These are phyloP conservation scores for Halesus radiatus DNA, from an alignment of 1,140 invertebrate species.

Conservation along the genomic window DNA sequence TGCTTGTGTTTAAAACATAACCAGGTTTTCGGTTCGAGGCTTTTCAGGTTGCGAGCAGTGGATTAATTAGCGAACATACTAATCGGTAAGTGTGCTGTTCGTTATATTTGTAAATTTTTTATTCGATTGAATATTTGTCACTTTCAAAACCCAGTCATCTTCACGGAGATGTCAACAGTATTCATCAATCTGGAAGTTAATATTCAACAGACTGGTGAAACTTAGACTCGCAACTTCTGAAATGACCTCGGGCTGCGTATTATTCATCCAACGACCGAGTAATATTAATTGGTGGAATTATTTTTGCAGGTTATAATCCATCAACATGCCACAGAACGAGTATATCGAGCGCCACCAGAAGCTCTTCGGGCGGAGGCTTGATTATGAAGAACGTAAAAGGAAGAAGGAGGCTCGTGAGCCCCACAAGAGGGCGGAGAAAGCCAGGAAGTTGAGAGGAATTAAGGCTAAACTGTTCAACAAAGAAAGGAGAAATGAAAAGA, in stretches of 20 bases:
- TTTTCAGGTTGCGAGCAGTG: constrained; percentile 33
- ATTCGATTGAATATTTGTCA: not conserved
- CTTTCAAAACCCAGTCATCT: constrained; percentile 19
- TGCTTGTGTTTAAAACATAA: not conserved
- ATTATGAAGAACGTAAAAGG: constrained; percentile 97
- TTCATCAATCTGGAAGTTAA: constrained; percentile 13
- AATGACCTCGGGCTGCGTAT: constrained; percentile 34
- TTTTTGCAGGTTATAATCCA: constrained; percentile 59
- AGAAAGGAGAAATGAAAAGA: constrained; percentile 96
- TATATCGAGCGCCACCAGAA: constrained; percentile 99
- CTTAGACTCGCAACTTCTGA: constrained; percentile 38
- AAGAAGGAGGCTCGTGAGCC: constrained; percentile 95
- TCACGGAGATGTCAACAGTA: constrained; percentile 30
- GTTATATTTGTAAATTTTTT: constrained; percentile 8
- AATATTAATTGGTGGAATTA: constrained; percentile 52
- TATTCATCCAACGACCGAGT: not conserved
- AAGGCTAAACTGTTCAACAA: constrained; percentile 99
- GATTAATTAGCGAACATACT: constrained; percentile 4
- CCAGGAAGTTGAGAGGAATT: constrained; percentile 92
- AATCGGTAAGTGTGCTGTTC: constrained; percentile 27
- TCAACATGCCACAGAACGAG: constrained; percentile 98
- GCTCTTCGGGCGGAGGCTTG: constrained; percentile 93
- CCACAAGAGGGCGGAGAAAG: constrained; percentile 91
- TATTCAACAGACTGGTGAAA: constrained; percentile 25
- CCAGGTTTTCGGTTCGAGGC: constrained; percentile 39